Evolutionary conservation across 2,888 invertebrate species (phyloP).

Genomic region (Aphrophora alni): DNA sequence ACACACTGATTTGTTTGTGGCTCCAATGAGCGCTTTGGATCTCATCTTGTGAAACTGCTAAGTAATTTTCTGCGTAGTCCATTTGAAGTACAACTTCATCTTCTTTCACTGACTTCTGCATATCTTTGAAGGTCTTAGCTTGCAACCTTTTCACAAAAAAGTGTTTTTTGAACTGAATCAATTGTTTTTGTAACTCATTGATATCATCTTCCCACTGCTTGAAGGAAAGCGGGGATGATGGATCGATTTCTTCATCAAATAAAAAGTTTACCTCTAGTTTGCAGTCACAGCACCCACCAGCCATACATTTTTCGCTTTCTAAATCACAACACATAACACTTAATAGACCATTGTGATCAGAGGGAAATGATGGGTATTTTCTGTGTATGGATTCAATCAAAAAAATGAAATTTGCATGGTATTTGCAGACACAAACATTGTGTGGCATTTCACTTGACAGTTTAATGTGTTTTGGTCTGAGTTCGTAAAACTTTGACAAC

Average conservation of each 20-base stretch:
- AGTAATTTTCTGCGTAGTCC: conserved; percentile 20
- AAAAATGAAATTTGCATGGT: conserved; percentile 20
- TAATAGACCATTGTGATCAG: background rate
- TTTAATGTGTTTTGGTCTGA: conserved; percentile 19
- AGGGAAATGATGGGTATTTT: background rate
- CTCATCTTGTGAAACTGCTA: background rate
- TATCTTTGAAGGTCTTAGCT: conserved; percentile 10
- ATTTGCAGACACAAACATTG: conserved; percentile 37
- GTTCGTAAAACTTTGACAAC: conserved; percentile 25
- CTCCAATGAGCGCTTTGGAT: conserved; percentile 21
- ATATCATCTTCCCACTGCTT: conserved; percentile 11
- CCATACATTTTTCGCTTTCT: background rate
- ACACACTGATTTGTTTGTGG: conserved; percentile 13
- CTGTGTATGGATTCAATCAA: background rate
- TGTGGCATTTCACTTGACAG: conserved; percentile 28
- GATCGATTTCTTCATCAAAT: background rate
- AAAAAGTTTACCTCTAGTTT: background rate
- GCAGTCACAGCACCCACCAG: background rate
- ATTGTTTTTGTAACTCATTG: background rate
- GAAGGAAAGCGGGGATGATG: background rate
- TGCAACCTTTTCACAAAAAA: conserved; percentile 14
- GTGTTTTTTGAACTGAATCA: background rate
- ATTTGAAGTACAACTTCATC: conserved; percentile 22
- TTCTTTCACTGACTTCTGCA: background rate
- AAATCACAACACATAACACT: background rate